Evolutionary conservation across 1,140 invertebrate species (phyloP), one percentile per base, ranked within the genome.

Genomic region (Brachionus rotundiformis): DNA sequence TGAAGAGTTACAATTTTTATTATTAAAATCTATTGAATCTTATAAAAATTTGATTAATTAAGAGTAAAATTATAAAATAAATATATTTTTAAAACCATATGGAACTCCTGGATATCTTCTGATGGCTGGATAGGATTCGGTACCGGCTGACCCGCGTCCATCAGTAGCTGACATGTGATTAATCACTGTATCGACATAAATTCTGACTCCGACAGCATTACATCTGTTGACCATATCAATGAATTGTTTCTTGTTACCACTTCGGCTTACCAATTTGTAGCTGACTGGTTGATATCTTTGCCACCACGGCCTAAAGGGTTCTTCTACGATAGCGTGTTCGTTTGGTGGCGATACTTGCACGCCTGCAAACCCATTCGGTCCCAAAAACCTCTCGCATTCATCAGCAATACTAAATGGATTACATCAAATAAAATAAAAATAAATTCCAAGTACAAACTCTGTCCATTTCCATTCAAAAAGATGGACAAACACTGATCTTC

Each of bases 241-340:
- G 83, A 95, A 93, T 76, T 92, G 88, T 1, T 85, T 82, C 84
- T 92, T 91, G 80, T 90, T 91, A 54, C 95, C 95, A 47, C 93
- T 94, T 61, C 94, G 89, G 0, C 93, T 94, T 0, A 84, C 84
- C 4, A 94, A 86, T 39, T 91, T 90, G 86, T 96, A 96, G 10
- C 94, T 94, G 73, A 96, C 91, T 0, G 93, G 93, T 86, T 96
- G 94, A 84, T 96, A 96, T 6, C 94, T 89, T 86, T 95, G 93
- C 89, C 91, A 90, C 90, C 94, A 94, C 90, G 94, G 81, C 90
- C 92, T 75, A 63, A 23, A 73, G 36, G 3, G 84, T 65, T 19
- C 81, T 3, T 82, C 83, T 11, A 87, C 75, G 10, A 85, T 82
- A 3, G 76, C 81, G 75, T 87, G 85, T 65, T 87, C 87, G 82